Base-by-base conservation (phyloP, 2,888 invertebrate species). In the Trachelus stipa region DNA sequence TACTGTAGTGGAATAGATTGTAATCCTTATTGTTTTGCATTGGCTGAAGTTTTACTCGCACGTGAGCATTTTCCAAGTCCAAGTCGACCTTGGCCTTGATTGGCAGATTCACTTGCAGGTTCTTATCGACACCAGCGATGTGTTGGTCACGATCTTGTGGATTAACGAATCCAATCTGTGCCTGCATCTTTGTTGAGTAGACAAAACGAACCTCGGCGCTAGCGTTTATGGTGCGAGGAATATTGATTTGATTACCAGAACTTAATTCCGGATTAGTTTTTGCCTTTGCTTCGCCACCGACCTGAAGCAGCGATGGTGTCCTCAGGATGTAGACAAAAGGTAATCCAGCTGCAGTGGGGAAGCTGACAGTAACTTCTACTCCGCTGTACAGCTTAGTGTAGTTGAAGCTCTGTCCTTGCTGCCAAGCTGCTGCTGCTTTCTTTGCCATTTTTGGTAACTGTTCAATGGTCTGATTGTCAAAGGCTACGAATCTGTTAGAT, bases 311-410 rank as follows among this genome's bases (percentile, higher is more conserved):
- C 12, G 93, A 92, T 12, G 95, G 95, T 77, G 92, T 92, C 77
- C 94, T 93, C 85, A 94, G 93, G 77, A 93, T 93, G 90, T 92
- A 95, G 79, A 94, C 91, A 89, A 95, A 95, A 12, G 96, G 96
- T 84, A 96, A 92, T 89, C 96, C 96, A 83, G 93, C 93, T 79
- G 94, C 94, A n/a, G 95, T 93, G 3, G 96, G 95, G 93, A 95
- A 94, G 90, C 94, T 94, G 31, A 96, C 90, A 23, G 93, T 93
- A 11, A 94, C 91, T 82, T 95, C 94, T 75, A 93, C 91, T 85
- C 94, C 94, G 74, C 92, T 88, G 23, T 95, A 91, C 15, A 95
- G 91, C 89, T 94, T 95, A 71, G 94, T 95, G 90, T 93, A 93
- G 87, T 94, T 94, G 83, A 93, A 92, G 33, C 92, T 87, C 73